Evolutionary conservation across 2,888 invertebrate genomes (phyloP).

Genomic region (Hyalella azteca): DNA sequence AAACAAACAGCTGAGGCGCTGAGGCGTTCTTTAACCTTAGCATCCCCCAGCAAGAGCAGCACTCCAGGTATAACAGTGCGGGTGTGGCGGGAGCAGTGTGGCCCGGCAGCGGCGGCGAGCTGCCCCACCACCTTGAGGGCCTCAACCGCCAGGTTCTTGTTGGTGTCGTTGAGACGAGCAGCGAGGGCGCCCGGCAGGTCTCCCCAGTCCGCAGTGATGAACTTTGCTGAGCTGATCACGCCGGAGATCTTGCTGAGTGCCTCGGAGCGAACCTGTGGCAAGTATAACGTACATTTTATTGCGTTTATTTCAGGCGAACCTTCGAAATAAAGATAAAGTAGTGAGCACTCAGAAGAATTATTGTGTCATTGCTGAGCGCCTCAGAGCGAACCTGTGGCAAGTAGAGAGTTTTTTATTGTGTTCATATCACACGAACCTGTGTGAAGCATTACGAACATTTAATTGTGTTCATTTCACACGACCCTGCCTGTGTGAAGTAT

Average conservation of each 20-base stretch:
- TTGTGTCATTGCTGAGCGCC: conserved; percentile 76
- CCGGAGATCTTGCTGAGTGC: conserved; percentile 75
- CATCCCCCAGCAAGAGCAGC: conserved; percentile 71
- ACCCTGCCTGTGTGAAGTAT: too few species aligned
- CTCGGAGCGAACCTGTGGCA: conserved; percentile 70
- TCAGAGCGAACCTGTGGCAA: conserved; percentile 70
- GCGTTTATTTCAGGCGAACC: too few species aligned
- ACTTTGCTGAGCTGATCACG: conserved; percentile 76
- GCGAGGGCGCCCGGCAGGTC: conserved; percentile 82
- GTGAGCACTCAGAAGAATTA: too few species aligned
- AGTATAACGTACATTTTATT: conserved; percentile 80
- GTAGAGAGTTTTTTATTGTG: too few species aligned
- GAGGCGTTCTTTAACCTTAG: too few species aligned
- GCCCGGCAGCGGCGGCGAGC: conserved; percentile 82
- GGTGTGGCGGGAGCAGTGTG: conserved; percentile 78
- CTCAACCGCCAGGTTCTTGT: conserved; percentile 86
- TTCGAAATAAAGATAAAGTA: too few species aligned
- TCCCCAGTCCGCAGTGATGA: conserved; percentile 82
- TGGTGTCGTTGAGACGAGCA: conserved; percentile 82
- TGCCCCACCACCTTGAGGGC: conserved; percentile 82
- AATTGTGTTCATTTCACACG: too few species aligned
- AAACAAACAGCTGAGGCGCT: too few species aligned
- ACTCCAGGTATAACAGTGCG: conserved; percentile 84
- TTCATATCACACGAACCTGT: too few species aligned
- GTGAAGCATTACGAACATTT: too few species aligned